These are phyloP conservation scores for Deroplatys truncata DNA, from an alignment of 2,888 invertebrate genomes.

Conservation along the genomic window DNA sequence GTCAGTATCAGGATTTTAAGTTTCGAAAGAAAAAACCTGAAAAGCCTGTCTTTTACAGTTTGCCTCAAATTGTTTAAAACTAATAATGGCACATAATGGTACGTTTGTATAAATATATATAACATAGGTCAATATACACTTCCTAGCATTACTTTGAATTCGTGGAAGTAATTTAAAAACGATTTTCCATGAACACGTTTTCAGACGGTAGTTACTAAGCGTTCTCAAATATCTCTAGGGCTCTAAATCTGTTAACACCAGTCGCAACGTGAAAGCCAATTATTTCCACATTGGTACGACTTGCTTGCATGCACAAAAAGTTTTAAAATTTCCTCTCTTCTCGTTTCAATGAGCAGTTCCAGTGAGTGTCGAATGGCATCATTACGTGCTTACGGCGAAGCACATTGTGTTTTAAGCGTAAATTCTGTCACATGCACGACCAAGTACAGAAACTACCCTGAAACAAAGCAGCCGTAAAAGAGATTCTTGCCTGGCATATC, in stretches of 20 bases:
- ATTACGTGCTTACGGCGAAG: not conserved
- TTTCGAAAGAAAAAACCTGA: too few species aligned
- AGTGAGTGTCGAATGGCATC: not conserved
- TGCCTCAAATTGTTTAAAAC: too few species aligned
- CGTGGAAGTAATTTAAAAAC: too few species aligned
- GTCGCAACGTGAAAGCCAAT: not conserved
- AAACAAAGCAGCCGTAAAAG: not conserved
- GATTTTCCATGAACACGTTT: too few species aligned
- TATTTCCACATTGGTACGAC: not conserved
- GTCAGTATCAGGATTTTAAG: too few species aligned
- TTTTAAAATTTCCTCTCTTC: not conserved
- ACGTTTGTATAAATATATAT: too few species aligned
- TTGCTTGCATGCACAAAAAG: not conserved
- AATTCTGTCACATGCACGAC: not conserved
- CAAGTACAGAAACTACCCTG: not conserved
- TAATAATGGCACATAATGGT: too few species aligned
- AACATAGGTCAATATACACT: too few species aligned
- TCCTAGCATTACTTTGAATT: too few species aligned
- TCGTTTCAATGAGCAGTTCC: not conserved
- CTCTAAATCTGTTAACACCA: not conserved
- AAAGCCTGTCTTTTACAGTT: too few species aligned
- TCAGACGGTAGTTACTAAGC: not conserved
- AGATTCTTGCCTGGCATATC: too few species aligned
- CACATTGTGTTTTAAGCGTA: not conserved
- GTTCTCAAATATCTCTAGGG: not conserved